These are phyloP conservation scores for Trachelus tabidus DNA, from an alignment of 2,888 invertebrate genomes.

Conservation along the genomic window DNA sequence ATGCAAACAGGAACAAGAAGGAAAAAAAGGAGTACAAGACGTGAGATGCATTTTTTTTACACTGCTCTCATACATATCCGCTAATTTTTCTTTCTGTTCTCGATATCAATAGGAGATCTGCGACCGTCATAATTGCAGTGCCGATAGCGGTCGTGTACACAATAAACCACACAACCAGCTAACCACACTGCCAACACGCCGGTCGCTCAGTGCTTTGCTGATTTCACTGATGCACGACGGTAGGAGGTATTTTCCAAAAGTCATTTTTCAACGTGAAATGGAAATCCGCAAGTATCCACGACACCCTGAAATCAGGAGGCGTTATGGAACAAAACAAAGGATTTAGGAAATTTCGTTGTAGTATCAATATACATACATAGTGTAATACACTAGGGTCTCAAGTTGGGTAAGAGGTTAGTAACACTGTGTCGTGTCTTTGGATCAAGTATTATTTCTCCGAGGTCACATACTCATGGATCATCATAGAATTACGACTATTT, in stretches of 20 bases:
- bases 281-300: neutral
- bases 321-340: neutral
- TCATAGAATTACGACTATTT: neutral
- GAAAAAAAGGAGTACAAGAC: neutral
- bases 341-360: neutral
- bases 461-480: neutral
- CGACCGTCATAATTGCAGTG: slow-evolving; percentile 86
- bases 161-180: slow-evolving; percentile 92
- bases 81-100: neutral
- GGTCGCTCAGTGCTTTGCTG: slow-evolving; percentile 48
- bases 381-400: neutral
- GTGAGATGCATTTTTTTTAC: neutral
- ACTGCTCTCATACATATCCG: neutral
- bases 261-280: neutral
- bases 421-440: neutral
- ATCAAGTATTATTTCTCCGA: neutral
- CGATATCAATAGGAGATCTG: slow-evolving; percentile 36
- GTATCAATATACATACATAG: neutral
- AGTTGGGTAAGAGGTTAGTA: neutral
- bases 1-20: neutral
- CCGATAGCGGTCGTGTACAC: slow-evolving; percentile 91
- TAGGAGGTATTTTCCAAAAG: neutral
- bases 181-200: slow-evolving; percentile 99
- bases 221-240: neutral
- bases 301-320: neutral